Percentiles rank a stretch among this genome's conserved stretches.
Evolutionary conservation across 2,797 vertebrate species (phyloP).

Genomic region (Muraenolepis orangiensis): DNA sequence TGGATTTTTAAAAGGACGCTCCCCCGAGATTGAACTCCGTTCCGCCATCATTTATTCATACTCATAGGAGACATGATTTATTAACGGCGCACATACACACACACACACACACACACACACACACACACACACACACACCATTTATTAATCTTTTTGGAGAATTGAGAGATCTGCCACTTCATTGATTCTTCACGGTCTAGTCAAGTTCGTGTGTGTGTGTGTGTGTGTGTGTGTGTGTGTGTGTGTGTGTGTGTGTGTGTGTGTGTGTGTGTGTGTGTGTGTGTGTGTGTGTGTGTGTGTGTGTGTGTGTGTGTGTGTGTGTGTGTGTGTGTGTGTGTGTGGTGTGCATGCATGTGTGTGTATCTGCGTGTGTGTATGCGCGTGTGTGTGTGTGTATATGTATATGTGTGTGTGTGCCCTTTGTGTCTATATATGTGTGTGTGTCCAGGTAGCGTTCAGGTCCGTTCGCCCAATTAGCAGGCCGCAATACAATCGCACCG

Average conservation of each 20-base stretch:
- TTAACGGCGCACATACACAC: background rate
- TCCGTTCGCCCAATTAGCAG: background rate
- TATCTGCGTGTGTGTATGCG: background rate
- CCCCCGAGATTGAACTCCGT: background rate
- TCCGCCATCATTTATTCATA: slow-evolving; percentile 6
- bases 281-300: background rate
- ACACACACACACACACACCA: background rate
- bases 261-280: background rate
- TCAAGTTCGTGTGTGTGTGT: background rate
- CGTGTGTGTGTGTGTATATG: background rate
- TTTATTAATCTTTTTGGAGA: slow-evolving; percentile 25
- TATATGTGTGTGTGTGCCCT: too few species aligned
- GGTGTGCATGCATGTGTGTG: background rate
- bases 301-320: too few species aligned
- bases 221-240: background rate
- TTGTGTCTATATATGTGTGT: too few species aligned
- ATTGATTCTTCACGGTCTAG: background rate
- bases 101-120: background rate
- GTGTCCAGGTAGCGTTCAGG: background rate
- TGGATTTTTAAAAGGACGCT: background rate
- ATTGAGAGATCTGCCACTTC: background rate
- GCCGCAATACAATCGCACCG: background rate
- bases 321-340: background rate
- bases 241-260: too few species aligned
- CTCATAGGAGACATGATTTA: slow-evolving; percentile 14